These are phyloP conservation scores for Chiloscyllium plagiosum DNA, from an alignment of 2,113 vertebrate genomes.

Conservation along the genomic window DNA sequence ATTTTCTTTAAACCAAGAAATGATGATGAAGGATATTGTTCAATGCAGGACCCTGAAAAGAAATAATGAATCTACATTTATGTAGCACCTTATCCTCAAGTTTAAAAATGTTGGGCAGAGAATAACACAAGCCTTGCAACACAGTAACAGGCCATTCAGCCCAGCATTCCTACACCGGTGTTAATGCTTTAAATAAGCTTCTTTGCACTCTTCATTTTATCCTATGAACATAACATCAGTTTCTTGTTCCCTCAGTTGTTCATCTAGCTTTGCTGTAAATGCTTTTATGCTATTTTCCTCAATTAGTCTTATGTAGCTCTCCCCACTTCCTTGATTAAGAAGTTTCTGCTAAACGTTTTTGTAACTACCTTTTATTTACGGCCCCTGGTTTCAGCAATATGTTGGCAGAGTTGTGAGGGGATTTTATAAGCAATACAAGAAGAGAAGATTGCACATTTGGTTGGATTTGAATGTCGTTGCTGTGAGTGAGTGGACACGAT, in stretches of 20 bases:
- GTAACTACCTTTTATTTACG: background rate
- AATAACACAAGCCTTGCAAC: background rate
- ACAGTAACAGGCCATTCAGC: background rate
- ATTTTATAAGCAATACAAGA: background rate
- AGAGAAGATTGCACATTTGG: background rate
- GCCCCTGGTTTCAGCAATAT: background rate
- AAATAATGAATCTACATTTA: background rate
- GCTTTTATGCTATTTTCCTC: background rate
- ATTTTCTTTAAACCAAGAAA: background rate
- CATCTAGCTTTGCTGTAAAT: background rate
- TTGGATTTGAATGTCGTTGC: background rate
- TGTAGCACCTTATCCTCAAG: background rate
- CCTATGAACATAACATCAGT: background rate
- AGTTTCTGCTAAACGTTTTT: background rate
- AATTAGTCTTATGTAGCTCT: background rate
- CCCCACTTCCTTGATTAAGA: background rate
- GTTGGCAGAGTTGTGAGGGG: background rate
- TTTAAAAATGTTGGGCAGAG: background rate
- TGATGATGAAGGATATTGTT: background rate
- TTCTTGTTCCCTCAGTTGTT: background rate
- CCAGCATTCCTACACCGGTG: background rate
- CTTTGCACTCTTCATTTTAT: background rate
- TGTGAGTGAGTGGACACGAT: background rate
- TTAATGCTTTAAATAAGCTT: background rate
- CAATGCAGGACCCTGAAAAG: background rate